Evolutionary conservation across 2,888 invertebrate species (phyloP), one percentile per base, ranked within the genome.

Genomic region (Limenitis camilla): DNA sequence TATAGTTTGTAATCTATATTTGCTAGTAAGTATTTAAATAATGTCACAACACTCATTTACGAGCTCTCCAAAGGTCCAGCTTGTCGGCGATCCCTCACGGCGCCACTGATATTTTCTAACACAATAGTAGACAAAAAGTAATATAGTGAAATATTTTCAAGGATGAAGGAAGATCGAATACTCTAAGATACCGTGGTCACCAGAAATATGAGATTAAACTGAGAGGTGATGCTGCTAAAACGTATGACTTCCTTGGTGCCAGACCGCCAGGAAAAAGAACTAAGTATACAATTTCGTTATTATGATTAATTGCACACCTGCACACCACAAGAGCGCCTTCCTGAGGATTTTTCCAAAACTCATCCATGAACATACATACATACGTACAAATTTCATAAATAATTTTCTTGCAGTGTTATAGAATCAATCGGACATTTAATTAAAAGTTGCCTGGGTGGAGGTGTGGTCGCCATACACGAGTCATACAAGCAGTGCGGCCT

Each of bases 361-460:
- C 19, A 19, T 19, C 6, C 7, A 10, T 11, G 5, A 38, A 10
- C 9, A 35, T 1, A 19, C 7, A 19, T n/a, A n/a, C n/a, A 27
- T 27, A 7, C 19, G 19, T 6, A 4, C 8, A 5, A 28, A 27
- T 9, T 39, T 19, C 29, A 4, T 7, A 11, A 5, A 4, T 39
- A n/a, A 7, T n/a, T 10, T 27, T 41, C 28, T 66, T 62, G 3
- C 62, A 77, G 77, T 38, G 43, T 74, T 0, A 6, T 71, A 3
- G 78, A 76, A 30, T 76, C 80, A 0, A 64, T 70, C 0, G 71
- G 70, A 0, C 73, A 78, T 43, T 55, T 79, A 6, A 50, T 78
- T 4, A 80, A 78, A 57, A 69, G 71, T 28, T 76, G 76, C 11
- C 61, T 80, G 0, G 80, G 78, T 0, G 75, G 71, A 0, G 78